phyloP scores from a whole-genome alignment of 2,113 vertebrate genomes.

The Pagrus major region DNA sequence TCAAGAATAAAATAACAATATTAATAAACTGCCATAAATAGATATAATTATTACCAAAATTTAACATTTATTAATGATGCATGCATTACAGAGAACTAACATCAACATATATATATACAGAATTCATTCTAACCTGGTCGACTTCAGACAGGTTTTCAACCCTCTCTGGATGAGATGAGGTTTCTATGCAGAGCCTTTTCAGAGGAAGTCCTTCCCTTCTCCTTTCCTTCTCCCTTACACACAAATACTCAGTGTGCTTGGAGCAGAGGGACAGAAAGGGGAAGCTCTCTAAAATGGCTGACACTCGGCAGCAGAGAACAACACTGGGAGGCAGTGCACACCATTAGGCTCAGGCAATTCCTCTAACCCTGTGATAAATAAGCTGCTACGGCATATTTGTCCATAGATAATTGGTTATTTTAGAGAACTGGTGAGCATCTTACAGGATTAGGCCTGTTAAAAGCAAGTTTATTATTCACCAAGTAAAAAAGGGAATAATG shows the following conservation, averaged over 20 bases:
- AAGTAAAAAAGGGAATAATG: background rate
- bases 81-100: constrained; percentile 49
- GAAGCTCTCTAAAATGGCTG: constrained; percentile 83
- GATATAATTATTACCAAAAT: constrained; percentile 3
- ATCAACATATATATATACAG: constrained; percentile 33
- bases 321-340: constrained; percentile 66
- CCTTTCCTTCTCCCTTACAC: constrained; percentile 61
- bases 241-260: constrained; percentile 70
- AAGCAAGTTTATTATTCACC: background rate
- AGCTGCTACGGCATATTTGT: constrained; percentile 30
- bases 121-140: constrained; percentile 64
- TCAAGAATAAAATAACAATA: background rate
- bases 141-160: constrained; percentile 58
- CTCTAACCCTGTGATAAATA: constrained; percentile 51
- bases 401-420: constrained; percentile 33
- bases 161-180: constrained; percentile 61
- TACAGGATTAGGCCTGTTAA: constrained; percentile 16
- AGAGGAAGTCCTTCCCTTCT: constrained; percentile 72
- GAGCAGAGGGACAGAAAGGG: constrained; percentile 74
- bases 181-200: constrained; percentile 62
- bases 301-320: constrained; percentile 77
- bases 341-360: constrained; percentile 52
- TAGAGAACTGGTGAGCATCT: constrained; percentile 23
- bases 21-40: constrained; percentile 7
- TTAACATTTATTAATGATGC: constrained; percentile 5